These are phyloP conservation scores for Gadopsis marmoratus DNA, from an alignment of 2,797 vertebrate species.

Conservation along the genomic window DNA sequence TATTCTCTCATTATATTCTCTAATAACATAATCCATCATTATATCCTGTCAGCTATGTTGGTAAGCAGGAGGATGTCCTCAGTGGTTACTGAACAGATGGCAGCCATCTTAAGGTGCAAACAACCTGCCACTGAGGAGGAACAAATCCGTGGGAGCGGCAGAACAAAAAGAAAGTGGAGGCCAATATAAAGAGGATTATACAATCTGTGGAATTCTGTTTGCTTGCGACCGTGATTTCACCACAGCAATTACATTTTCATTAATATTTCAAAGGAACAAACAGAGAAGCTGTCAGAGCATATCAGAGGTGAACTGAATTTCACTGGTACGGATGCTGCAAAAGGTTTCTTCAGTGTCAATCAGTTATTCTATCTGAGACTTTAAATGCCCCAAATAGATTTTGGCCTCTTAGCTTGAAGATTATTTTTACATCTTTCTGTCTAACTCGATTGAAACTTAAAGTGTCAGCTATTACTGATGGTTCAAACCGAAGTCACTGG, in stretches of 20 bases:
- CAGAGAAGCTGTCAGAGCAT: conserved; percentile 32
- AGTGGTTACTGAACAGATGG: conserved; percentile 67
- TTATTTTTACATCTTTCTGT: conserved; percentile 14
- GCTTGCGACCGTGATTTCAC: conserved; percentile 37
- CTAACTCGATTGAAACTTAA: background rate
- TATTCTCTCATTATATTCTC: conserved; percentile 41
- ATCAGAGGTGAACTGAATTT: conserved; percentile 13
- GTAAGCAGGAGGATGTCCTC: conserved; percentile 45
- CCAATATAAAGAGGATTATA: conserved; percentile 35
- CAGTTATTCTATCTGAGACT: conserved; percentile 14
- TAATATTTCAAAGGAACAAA: conserved; percentile 65
- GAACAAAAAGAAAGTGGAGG: conserved; percentile 22
- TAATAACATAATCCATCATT: conserved; percentile 65
- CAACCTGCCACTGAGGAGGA: conserved; percentile 58
- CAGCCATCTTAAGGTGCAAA: conserved; percentile 63
- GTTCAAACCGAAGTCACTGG: background rate
- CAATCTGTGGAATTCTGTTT: conserved; percentile 21
- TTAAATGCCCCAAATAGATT: background rate
- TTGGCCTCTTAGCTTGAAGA: background rate
- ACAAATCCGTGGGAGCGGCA: conserved; percentile 35
- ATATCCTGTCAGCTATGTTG: conserved; percentile 34
- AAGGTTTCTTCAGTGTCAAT: conserved; percentile 23
- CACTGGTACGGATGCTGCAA: background rate
- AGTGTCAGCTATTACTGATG: background rate
- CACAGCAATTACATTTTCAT: conserved; percentile 55